Conservation (phyloP, 1,140 invertebrate species). For the Drosophila baimaii region DNA sequence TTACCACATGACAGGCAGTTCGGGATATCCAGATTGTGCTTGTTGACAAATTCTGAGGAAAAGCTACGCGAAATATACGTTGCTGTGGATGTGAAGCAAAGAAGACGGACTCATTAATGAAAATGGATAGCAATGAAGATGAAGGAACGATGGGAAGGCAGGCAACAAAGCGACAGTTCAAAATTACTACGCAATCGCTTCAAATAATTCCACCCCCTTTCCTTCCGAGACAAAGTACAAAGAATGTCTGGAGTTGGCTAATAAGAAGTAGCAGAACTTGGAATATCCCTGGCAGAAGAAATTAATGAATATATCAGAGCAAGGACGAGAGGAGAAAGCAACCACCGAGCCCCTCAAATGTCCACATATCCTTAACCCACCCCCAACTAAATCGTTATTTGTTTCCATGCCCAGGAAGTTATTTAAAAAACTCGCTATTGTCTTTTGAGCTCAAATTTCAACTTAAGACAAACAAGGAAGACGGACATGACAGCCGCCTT, state of each 20-base stretch:
- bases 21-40: neutral
- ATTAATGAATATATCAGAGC: conserved; percentile 48
- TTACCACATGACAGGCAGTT: neutral
- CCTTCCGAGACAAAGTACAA: conserved; percentile 19
- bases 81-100: neutral
- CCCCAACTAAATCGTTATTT: conserved; percentile 19
- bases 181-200: conserved; percentile 22
- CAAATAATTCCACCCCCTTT: conserved; percentile 12
- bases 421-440: conserved; percentile 65
- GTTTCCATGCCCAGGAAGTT: conserved; percentile 49
- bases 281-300: conserved; percentile 45
- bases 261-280: conserved; percentile 44
- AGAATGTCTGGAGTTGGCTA: conserved; percentile 38
- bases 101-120: conserved; percentile 29
- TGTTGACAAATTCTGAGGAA: neutral
- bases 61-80: neutral
- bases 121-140: conserved; percentile 2
- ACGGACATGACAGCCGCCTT: conserved; percentile 53
- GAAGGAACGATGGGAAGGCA: neutral
- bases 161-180: conserved; percentile 40
- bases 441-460: conserved; percentile 64
- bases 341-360: conserved; percentile 27
- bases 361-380: conserved; percentile 43
- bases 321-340: neutral
- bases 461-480: conserved; percentile 62